phyloP scores from a whole-genome alignment of 1,140 invertebrate genomes.

The Leptoteleia sp. region DNA sequence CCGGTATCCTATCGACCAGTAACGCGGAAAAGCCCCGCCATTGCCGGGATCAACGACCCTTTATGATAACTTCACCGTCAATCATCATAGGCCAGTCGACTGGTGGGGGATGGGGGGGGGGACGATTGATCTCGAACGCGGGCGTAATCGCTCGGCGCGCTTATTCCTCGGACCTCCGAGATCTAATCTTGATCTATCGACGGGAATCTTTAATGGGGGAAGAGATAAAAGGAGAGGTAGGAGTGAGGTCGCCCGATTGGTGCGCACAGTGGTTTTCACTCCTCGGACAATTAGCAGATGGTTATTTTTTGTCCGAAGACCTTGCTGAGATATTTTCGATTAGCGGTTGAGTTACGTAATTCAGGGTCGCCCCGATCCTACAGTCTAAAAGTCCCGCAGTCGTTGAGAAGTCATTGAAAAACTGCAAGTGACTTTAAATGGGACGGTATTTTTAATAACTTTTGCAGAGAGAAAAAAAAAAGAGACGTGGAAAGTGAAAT shows the following conservation, averaged over 20 bases:
- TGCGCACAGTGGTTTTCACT: neutral
- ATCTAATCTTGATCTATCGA: slow-evolving; percentile 30
- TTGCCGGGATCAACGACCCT: slow-evolving; percentile 26
- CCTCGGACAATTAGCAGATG: slow-evolving; percentile 38
- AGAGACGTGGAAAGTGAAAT: no score
- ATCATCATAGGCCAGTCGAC: slow-evolving; percentile 9
- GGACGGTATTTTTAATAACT: no score
- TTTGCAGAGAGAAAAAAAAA: no score
- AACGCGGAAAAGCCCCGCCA: slow-evolving; percentile 30
- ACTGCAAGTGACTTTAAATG: neutral
- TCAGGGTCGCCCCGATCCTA: slow-evolving; percentile 31
- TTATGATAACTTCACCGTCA: slow-evolving; percentile 12
- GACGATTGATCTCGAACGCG: slow-evolving; percentile 1
- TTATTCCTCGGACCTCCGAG: neutral
- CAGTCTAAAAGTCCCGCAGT: neutral
- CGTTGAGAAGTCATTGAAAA: neutral
- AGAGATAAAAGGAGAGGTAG: no score
- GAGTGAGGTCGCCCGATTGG: no score
- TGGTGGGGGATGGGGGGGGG: no score
- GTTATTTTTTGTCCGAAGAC: slow-evolving; percentile 43
- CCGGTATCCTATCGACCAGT: slow-evolving; percentile 29
- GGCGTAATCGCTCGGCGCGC: neutral
- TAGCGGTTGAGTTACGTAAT: slow-evolving; percentile 49
- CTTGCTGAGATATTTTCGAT: slow-evolving; percentile 59
- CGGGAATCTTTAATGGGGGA: slow-evolving; percentile 33